Evolutionary conservation across 2,888 invertebrate species (phyloP).

Genomic region (Elysia crispata): DNA sequence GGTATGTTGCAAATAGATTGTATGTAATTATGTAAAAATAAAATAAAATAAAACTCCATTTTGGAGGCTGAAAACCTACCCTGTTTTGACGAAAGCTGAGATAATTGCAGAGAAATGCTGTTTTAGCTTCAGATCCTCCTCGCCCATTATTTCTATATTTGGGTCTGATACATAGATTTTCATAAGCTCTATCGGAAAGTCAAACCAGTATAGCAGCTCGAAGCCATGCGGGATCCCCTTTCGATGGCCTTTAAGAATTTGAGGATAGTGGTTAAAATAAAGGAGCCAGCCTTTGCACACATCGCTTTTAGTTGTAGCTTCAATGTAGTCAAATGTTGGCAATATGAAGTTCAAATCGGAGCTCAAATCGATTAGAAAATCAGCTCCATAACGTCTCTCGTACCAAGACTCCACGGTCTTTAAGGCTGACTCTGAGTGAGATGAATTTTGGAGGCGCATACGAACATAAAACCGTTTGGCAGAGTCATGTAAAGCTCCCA

Average conservation of each 20-base stretch:
- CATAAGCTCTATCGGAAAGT: neutral
- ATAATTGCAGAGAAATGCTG: neutral
- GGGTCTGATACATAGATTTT: neutral
- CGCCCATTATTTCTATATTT: neutral
- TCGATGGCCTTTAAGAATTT: constrained; percentile 10
- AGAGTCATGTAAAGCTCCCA: neutral
- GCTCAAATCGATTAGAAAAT: neutral
- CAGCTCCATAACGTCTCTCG: neutral
- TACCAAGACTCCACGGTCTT: neutral
- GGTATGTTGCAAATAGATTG: too few species aligned
- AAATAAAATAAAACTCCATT: too few species aligned
- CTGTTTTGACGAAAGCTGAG: neutral
- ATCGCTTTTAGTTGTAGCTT: neutral
- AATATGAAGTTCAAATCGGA: constrained; percentile 22
- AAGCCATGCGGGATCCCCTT: constrained; percentile 16
- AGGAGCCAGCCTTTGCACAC: neutral
- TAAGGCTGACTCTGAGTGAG: neutral
- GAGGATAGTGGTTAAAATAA: constrained; percentile 36
- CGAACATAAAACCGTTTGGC: constrained; percentile 3
- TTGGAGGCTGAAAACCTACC: neutral
- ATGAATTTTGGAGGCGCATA: neutral
- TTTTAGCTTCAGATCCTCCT: constrained; percentile 21
- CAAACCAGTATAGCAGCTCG: constrained; percentile 34
- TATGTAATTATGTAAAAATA: too few species aligned
- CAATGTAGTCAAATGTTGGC: constrained; percentile 18